Percentiles rank a stretch among this genome's conserved stretches.
Evolutionary conservation across 2,888 invertebrate genomes (phyloP).

Genomic region (Andrena bicolor): DNA sequence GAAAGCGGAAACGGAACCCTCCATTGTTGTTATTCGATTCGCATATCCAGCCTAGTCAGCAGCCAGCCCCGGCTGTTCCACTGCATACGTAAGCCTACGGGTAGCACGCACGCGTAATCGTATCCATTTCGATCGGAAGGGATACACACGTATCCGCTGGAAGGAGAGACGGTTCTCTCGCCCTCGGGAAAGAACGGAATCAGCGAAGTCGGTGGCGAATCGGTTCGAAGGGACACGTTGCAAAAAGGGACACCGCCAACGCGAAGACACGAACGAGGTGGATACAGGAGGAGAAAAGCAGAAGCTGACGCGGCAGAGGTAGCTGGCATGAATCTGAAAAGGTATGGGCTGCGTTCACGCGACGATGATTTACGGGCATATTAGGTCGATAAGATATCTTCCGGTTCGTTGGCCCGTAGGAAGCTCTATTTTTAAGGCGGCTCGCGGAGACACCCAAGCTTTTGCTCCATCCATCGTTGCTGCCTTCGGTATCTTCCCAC

Average conservation of each 20-base stretch:
- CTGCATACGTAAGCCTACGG: constrained; percentile 36
- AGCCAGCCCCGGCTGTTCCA: background rate
- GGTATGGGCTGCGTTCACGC: constrained; percentile 77
- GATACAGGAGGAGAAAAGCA: constrained; percentile 49
- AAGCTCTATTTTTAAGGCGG: constrained; percentile 75
- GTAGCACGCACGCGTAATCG: constrained; percentile 59
- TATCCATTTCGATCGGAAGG: constrained; percentile 60
- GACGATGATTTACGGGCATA: constrained; percentile 78
- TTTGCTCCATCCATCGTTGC: constrained; percentile 66
- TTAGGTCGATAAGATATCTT: constrained; percentile 79
- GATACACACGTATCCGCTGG: constrained; percentile 12
- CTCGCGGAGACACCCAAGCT: constrained; percentile 64
- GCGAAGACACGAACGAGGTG: constrained; percentile 26
- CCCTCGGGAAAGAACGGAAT: constrained; percentile 20
- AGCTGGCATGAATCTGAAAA: constrained; percentile 76
- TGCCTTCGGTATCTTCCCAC: constrained; percentile 39
- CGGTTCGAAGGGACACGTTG: constrained; percentile 6
- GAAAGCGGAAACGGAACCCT: constrained; percentile 29
- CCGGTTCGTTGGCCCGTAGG: constrained; percentile 76
- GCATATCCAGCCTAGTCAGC: constrained; percentile 52
- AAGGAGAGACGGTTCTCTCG: background rate
- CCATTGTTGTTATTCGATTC: constrained; percentile 61
- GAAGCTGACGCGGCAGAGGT: constrained; percentile 77
- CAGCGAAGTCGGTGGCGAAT: constrained; percentile 37
- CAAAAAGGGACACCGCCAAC: constrained; percentile 20